phyloP scores from a whole-genome alignment of 2,113 vertebrate genomes.

The Tylochromis polylepis region DNA sequence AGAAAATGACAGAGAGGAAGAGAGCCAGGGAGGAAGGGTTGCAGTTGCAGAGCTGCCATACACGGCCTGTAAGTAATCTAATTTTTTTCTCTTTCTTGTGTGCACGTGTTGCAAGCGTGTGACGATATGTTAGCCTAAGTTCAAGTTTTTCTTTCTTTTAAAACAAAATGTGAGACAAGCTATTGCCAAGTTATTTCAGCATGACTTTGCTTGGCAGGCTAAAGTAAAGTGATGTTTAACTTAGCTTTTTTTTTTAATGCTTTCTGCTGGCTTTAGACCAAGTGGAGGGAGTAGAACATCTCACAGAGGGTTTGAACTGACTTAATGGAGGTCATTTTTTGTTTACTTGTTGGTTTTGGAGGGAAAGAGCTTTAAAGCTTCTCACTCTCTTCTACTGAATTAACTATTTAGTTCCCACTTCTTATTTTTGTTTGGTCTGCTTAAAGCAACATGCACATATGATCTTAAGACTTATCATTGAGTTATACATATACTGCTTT shows the following conservation, averaged over 20 bases:
- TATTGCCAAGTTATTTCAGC: not conserved
- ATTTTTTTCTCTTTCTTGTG: not conserved
- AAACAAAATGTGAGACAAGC: not conserved
- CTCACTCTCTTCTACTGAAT: not conserved
- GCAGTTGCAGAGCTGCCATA: slow-evolving; percentile 40
- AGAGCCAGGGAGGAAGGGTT: slow-evolving; percentile 56
- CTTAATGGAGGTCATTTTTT: not conserved
- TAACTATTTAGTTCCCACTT: not conserved
- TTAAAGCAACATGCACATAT: not conserved
- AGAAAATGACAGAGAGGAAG: slow-evolving; percentile 60
- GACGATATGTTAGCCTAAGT: not conserved
- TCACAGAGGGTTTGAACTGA: not conserved
- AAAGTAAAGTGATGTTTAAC: not conserved
- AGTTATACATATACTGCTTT: not conserved
- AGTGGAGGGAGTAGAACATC: not conserved
- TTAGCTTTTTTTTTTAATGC: not conserved
- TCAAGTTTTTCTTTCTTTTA: not conserved
- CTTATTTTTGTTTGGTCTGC: not conserved
- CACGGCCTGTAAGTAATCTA: slow-evolving; percentile 53
- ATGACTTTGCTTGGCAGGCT: not conserved
- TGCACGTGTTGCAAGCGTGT: not conserved
- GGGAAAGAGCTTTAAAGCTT: not conserved
- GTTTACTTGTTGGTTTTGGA: not conserved
- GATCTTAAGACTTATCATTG: not conserved
- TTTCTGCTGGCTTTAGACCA: not conserved